These are phyloP conservation scores for Fulica atra DNA, from an alignment of 2,113 vertebrate species.

Conservation along the genomic window DNA sequence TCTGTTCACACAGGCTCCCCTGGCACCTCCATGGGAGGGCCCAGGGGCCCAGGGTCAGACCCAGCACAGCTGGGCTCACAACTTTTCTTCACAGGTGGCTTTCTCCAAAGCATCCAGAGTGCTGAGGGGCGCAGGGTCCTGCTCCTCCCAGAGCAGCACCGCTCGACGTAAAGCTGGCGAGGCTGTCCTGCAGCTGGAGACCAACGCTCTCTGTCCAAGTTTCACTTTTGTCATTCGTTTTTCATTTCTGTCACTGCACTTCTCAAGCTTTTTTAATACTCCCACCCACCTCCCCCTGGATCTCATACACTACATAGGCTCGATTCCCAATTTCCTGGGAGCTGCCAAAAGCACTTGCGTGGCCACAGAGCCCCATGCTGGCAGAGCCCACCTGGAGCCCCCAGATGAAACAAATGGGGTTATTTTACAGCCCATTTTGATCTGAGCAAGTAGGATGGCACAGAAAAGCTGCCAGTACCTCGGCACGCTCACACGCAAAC, in stretches of 20 bases:
- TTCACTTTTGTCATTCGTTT: not conserved
- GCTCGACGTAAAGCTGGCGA: not conserved
- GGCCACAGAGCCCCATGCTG: not conserved
- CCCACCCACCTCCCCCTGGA: no score
- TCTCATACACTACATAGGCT: not conserved
- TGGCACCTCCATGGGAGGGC: not conserved
- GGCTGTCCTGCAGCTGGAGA: not conserved
- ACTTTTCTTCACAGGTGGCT: slow-evolving; percentile 31
- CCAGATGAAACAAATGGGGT: not conserved
- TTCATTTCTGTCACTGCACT: no score
- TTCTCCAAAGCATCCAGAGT: slow-evolving; percentile 32
- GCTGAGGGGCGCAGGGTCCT: not conserved
- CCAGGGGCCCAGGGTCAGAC: fast-evolving
- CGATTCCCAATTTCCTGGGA: not conserved
- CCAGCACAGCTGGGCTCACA: not conserved
- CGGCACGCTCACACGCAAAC: not conserved
- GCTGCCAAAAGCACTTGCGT: not conserved
- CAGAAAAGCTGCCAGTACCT: not conserved
- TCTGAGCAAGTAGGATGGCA: not conserved
- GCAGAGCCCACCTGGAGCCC: not conserved
- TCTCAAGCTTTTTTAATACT: no score
- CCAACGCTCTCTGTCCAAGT: fast-evolving
- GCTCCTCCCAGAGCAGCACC: fast-evolving
- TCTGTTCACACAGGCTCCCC: not conserved
- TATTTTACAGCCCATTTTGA: not conserved